phyloP scores from a whole-genome alignment of 2,113 vertebrate species.

The Tursiops truncatus region DNA sequence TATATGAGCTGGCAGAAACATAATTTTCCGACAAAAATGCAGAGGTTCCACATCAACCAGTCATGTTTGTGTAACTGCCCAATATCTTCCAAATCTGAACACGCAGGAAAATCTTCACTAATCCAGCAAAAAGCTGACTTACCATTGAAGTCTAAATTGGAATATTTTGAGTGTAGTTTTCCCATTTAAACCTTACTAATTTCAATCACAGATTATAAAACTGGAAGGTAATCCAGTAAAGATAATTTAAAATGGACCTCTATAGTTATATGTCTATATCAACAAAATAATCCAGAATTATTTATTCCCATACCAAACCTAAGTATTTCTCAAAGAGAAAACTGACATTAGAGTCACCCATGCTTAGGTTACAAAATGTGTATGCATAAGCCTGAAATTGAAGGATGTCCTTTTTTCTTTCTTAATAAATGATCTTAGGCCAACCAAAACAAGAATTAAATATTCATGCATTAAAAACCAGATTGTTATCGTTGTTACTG shows the following conservation, averaged over 20 bases:
- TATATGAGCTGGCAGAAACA: background rate
- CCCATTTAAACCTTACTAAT: background rate
- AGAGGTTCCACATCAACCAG: background rate
- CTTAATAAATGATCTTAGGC: background rate
- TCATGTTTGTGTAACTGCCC: background rate
- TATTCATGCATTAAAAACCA: background rate
- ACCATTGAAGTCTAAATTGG: background rate
- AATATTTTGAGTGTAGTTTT: background rate
- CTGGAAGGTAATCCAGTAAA: background rate
- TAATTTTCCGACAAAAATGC: background rate
- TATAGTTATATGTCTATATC: background rate
- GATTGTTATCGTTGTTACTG: background rate
- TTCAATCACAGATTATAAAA: constrained; percentile 40
- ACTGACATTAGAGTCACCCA: background rate
- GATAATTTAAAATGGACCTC: background rate
- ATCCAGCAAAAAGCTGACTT: background rate
- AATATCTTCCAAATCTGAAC: background rate
- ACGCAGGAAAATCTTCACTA: background rate
- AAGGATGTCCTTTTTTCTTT: background rate
- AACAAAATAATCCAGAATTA: constrained; percentile 34
- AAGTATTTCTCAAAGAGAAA: constrained; percentile 40
- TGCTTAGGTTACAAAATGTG: background rate
- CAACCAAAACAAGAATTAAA: constrained; percentile 33
- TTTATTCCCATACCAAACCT: background rate
- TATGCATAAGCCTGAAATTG: background rate